phyloP scores from a whole-genome alignment of 2,888 invertebrate species.

The Strigamia crassipes region DNA sequence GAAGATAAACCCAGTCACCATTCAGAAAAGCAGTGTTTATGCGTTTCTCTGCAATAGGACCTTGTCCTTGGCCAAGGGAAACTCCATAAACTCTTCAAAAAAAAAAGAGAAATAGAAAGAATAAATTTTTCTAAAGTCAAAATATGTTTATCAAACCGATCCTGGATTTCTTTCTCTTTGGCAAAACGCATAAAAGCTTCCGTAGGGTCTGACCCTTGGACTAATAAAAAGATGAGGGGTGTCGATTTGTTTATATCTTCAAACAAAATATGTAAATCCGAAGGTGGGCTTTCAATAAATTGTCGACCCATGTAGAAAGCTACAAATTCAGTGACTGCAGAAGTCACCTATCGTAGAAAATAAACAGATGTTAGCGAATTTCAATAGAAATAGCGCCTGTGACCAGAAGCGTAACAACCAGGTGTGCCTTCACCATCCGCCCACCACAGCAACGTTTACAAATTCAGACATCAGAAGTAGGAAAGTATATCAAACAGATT shows the following conservation, averaged over 20 bases:
- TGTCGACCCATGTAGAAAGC: conserved; percentile 73
- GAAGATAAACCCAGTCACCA: conserved; percentile 61
- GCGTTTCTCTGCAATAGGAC: conserved; percentile 60
- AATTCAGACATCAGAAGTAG: no score
- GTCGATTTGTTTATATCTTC: conserved; percentile 62
- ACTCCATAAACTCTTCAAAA: conserved; percentile 58
- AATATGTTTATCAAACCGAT: conserved; percentile 54
- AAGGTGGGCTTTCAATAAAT: conserved; percentile 82
- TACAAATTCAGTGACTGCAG: conserved; percentile 80
- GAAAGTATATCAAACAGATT: no score
- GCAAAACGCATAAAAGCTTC: conserved; percentile 58
- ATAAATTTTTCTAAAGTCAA: background rate
- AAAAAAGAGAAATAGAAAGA: conserved; percentile 9
- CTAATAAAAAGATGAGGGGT: conserved; percentile 83
- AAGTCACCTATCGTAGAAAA: conserved; percentile 65
- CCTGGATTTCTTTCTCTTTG: conserved; percentile 57
- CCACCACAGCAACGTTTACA: no score
- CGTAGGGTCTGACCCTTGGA: conserved; percentile 68
- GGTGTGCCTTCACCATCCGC: no score
- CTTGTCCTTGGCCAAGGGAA: conserved; percentile 61
- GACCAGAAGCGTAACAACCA: background rate
- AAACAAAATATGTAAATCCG: conserved; percentile 65
- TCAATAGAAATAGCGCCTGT: background rate
- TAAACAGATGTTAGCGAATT: conserved; percentile 36
- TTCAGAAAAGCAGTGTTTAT: conserved; percentile 57